Base-by-base conservation (phyloP, 2,888 invertebrate species). In the Aquatica leii region DNA sequence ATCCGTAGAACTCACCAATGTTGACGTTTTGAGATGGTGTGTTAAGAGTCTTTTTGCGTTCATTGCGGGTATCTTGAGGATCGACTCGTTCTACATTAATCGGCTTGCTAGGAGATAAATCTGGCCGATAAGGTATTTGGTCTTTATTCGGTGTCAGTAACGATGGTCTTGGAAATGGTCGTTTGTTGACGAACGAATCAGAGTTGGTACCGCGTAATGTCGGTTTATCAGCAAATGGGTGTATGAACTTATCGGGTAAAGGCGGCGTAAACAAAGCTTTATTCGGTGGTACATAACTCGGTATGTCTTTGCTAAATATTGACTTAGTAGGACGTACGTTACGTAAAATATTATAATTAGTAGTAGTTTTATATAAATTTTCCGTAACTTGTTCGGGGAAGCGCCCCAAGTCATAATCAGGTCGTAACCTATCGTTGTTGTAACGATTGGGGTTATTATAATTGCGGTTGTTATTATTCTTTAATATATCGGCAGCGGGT, bases 161-260 rank as follows among this genome's bases (percentile, higher is more conserved):
- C 63, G 92, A 92, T 0, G 93, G 93, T 12, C 93, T 93, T n/a
- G 92, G 92, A 69, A 92, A 89, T 0, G 93, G 93, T 69, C 93
- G 85, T 67, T 92, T 83, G 78, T 90, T 90, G 70, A 87, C 87
- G 76, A 88, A 89, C 73, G 85, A 85, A 71, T 87, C 87, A 51
- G 87, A 86, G 78, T 87, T 87, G 43, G 87, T 87, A 14, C 81
- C 80, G 74, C 94, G 86, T 62, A 94, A 83, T 49, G 94, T 94
- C 54, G 94, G 94, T 80, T 93, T 94, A 78, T 94, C 93, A n/a
- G 93, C 93, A 77, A 94, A 94, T 0, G 94, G 93, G 82, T 93
- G 92, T 66, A 89, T 86, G 77, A 91, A 92, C 80, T 93, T 93
- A 6, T 92, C 92, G 11, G 93, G 94, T 69, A 94, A 80, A 0